A percentile compares a stretch with the other conserved stretches of the same genome.
Conservation (phyloP, 2,888 invertebrate species). For the Branchellion lobata region DNA sequence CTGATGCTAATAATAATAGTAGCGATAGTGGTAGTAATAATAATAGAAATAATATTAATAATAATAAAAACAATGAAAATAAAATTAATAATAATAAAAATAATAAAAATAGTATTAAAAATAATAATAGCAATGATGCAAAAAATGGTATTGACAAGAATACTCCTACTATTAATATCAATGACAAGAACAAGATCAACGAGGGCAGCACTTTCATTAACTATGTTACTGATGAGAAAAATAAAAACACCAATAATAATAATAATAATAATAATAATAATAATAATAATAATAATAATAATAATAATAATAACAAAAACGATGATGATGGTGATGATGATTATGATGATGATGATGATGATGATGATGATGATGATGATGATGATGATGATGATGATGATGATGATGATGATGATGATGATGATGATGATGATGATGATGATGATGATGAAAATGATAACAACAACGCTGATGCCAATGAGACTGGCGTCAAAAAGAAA, state of each 20-base stretch:
- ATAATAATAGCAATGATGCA: not conserved
- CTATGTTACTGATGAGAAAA: no score
- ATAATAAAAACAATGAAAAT: not conserved
- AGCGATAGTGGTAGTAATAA: no score
- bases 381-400: conserved; percentile 15
- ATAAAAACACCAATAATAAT: no score
- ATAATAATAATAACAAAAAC: not conserved
- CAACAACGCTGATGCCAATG: not conserved
- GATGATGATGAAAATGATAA: conserved; percentile 16
- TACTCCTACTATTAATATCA: no score
- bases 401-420: conserved; percentile 34
- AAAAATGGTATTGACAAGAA: not conserved
- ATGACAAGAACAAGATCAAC: no score
- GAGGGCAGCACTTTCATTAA: no score
- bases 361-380: conserved; percentile 29
- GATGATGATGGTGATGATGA: conserved; percentile 31
- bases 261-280: conserved; percentile 1
- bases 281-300: not conserved
- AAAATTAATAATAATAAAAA: not conserved
- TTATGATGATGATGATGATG: conserved; percentile 17
- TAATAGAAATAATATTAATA: no score
- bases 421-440: no score
- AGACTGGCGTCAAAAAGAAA: conserved; percentile 21
- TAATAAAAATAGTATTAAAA: not conserved
- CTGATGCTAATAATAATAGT: no score